Conservation (phyloP, 2,797 vertebrate genomes). For the Darevskia mixta region DNA sequence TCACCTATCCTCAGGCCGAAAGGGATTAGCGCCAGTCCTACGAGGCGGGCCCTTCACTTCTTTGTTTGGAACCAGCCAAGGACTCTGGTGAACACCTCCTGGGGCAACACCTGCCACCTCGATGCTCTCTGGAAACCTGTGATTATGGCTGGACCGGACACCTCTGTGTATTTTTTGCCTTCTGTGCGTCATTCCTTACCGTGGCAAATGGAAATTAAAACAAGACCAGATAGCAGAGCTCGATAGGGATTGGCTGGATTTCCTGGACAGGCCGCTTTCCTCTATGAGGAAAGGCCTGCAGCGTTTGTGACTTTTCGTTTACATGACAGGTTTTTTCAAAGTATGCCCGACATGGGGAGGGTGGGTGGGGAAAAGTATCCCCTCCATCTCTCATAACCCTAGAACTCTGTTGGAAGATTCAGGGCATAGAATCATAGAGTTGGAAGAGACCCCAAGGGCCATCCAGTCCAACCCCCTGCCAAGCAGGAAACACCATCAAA, state of each 20-base stretch:
- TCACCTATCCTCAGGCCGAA: conserved; percentile 11
- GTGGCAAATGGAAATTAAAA: background rate
- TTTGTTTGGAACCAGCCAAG: background rate
- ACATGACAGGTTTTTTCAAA: no score
- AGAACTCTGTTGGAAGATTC: no score
- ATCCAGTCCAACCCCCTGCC: no score
- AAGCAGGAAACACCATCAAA: no score
- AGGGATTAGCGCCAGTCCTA: background rate
- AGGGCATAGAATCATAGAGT: no score
- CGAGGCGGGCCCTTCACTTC: background rate
- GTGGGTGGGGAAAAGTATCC: no score
- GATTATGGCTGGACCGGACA: background rate
- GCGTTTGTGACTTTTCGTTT: background rate
- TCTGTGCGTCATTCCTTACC: rapidly evolving
- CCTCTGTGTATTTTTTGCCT: rapidly evolving
- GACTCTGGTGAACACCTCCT: background rate
- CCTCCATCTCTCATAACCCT: no score
- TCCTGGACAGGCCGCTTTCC: background rate
- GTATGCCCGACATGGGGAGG: no score
- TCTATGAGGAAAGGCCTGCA: no score
- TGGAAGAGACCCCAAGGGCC: no score
- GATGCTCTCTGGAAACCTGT: background rate
- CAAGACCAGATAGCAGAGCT: background rate
- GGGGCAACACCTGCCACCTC: rapidly evolving
- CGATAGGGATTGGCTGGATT: background rate